Conservation (phyloP, 2,113 vertebrate genomes). For the Notothenia rossii region DNA sequence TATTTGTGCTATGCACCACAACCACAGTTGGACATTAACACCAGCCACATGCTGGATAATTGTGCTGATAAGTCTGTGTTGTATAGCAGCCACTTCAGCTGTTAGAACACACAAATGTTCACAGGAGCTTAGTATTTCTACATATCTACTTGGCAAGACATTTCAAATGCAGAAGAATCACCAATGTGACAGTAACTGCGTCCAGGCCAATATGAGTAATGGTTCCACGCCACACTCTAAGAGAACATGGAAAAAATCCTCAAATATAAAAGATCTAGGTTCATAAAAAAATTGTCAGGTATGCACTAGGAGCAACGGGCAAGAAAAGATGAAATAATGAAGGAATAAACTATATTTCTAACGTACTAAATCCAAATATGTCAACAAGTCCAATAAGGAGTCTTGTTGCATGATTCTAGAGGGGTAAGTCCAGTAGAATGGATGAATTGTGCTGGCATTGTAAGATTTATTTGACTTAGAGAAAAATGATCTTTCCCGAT, state of each 20-base stretch:
- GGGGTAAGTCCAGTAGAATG: neutral
- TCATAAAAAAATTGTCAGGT: no score
- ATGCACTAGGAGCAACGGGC: no score
- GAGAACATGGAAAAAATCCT: neutral
- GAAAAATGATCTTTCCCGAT: neutral
- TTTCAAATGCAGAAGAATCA: neutral
- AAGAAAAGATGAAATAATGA: no score
- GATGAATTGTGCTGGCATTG: neutral
- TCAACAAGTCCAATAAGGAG: neutral
- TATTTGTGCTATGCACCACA: conserved; percentile 57
- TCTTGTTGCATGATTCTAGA: neutral
- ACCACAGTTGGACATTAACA: conserved; percentile 65
- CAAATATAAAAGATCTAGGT: no score
- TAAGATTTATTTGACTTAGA: neutral
- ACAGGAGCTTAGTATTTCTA: conserved; percentile 13
- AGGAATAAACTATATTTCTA: neutral
- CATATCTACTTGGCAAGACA: conserved; percentile 9
- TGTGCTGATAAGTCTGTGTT: conserved; percentile 41
- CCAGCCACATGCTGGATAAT: conserved; percentile 64
- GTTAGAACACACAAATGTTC: conserved; percentile 24
- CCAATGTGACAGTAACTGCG: neutral
- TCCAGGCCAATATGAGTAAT: neutral
- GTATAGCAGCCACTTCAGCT: conserved; percentile 51
- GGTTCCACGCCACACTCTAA: no score
- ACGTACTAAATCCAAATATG: neutral